Evolutionary conservation across 2,113 vertebrate genomes (phyloP), one percentile per base, ranked within the genome.

Genomic region (Leptobrachium ailaonicum): DNA sequence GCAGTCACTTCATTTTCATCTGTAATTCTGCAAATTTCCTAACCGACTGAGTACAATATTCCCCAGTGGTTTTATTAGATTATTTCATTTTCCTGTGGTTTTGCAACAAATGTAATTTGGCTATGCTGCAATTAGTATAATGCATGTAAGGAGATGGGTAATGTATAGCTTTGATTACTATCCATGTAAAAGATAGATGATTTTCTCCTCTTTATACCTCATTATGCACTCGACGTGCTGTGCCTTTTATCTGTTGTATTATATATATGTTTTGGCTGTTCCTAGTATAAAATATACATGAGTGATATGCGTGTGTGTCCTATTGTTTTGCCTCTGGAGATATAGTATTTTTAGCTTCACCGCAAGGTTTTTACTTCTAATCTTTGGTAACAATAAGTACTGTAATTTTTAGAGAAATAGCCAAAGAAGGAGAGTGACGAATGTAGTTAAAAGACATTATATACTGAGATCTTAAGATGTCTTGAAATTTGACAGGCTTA

Each of bases 381-480:
- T 50, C 8, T 50, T 8, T 50, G 47, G 47, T 50, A 50, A 4
- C 47, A 50, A 50, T 50, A 50, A 50, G 47, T 60, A 60, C 13
- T 60, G 13, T 13, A 60, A 1, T 60, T 60, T 60, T 60, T 60
- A 14, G 13, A 60, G 13, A 13, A 60, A 60, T 14, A 40, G 41
- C 41, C 14, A 68, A 43, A 12, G 44, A 9, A 20, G 43, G 9
- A 70, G 20, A 47, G 2, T n/a, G 6, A 12, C 47, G 68, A 50
- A 20, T 70, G 43, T 20, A 70, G 43, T 70, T 47, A 47, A 47
- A 70, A 70, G 47, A 50, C 12, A 20, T 70, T 32, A 47, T 70
- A 47, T 70, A 70, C 14, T 47, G n/a, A 70, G 68, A 70, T 1
- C 14, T 47, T 20, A 47, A 20, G 8, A n/a, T 70, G 6, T 44